Base-by-base conservation (phyloP, 1,140 invertebrate species). In the Bombus consobrinus region DNA sequence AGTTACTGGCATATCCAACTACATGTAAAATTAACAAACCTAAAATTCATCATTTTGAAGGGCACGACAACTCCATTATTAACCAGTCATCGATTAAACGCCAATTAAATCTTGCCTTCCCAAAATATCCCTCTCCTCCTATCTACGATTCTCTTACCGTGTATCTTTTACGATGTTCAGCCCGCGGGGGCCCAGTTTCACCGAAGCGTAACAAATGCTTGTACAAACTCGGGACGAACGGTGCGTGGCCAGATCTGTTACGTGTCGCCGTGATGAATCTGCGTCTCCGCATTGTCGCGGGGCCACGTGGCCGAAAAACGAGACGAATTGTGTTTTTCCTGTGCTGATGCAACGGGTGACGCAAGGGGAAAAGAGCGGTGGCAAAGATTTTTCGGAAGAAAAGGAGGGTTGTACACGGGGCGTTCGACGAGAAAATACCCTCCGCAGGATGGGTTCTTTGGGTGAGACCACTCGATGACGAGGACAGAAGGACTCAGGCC, bases 251-350 rank as follows among this genome's bases (percentile, higher is more conserved):
- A 68, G 88, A 89, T 89, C 85, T 87, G 88, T 89, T 89, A 89
- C 88, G 76, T 89, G 84, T 89, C 84, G 87, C 84, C 80, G 47
- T 84, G 88, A 89, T 88, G 87, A 89, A 89, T 88, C 76, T 83
- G 53, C 83, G 78, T 81, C 59, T 57, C 22, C 22, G 59, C 41
- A 89, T 89, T 89, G 88, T 87, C 81, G 76, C 88, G 59, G 68
- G 62, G 88, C 80, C 88, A 89, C 82, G 86, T 87, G 87, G 77
- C 81, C 66, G 80, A 88, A 91, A 84, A 91, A 91, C 83, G 85
- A 12, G 32, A 9, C 74, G 85, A 92, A 90, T 92, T 88, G 91
- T 93, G 91, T 92, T 89, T 92, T 92, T 91, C 87, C 88, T 77
- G 8, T 53, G 85, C 66, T 88, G 89, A 85, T 80, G 86, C 18